phyloP scores from a whole-genome alignment of 2,797 vertebrate genomes.

The Valencia hispanica region DNA sequence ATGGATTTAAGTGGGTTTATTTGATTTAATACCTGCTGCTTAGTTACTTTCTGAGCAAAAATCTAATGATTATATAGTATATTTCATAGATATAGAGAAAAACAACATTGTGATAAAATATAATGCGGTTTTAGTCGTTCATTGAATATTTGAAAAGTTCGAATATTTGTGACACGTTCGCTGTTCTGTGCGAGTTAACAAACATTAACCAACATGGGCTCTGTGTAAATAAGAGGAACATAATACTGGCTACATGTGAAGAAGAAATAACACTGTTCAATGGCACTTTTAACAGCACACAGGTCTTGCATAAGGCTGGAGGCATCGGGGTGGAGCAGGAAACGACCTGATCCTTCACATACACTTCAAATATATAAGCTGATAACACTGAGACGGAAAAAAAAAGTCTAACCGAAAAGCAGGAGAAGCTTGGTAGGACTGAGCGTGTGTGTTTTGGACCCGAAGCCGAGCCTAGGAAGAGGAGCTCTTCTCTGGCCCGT shows the following conservation, averaged over 20 bases:
- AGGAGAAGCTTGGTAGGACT: conserved; percentile 55
- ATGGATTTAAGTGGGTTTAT: background rate
- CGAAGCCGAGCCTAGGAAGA: conserved; percentile 14
- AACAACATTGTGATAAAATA: background rate
- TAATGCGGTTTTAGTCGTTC: background rate
- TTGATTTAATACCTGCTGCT: background rate
- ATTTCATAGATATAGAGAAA: background rate
- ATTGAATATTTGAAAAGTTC: background rate
- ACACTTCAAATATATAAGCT: conserved; percentile 54
- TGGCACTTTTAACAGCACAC: conserved; percentile 86
- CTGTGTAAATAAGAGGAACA: conserved; percentile 50
- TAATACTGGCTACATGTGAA: conserved; percentile 72
- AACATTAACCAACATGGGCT: conserved; percentile 71
- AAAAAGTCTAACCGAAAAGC: conserved; percentile 45
- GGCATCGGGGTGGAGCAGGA: conserved; percentile 73
- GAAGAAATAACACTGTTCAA: conserved; percentile 78
- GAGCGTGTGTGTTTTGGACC: conserved; percentile 34
- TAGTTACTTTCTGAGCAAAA: background rate
- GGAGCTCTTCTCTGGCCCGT: conserved; percentile 17
- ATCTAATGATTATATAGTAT: background rate
- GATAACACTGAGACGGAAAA: conserved; percentile 62
- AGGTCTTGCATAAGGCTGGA: conserved; percentile 87
- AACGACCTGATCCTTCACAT: conserved; percentile 58
- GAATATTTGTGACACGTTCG: conserved; percentile 30
- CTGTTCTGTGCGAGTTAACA: conserved; percentile 69